Percentiles rank a stretch among this genome's conserved stretches.
Conservation (phyloP, 2,113 vertebrate species). For the Lophura nycthemera region DNA sequence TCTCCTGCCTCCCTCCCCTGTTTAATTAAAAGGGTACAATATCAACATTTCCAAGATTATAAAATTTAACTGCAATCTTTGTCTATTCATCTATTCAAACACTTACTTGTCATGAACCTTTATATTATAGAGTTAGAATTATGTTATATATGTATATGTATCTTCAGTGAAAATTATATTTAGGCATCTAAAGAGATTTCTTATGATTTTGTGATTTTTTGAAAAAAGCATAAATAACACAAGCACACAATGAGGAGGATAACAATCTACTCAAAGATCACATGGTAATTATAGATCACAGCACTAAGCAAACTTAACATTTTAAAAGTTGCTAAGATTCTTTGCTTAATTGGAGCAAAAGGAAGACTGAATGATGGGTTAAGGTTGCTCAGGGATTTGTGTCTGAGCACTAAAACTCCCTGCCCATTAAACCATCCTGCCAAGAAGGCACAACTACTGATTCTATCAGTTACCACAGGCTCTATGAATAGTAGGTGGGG, state of each 20-base stretch:
- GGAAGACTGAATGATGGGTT: background rate
- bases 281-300: background rate
- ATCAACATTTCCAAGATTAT: background rate
- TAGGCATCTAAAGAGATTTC: background rate
- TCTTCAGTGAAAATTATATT: background rate
- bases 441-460: background rate
- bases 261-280: background rate
- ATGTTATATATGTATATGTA: too few relatives aligned
- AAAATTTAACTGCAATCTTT: background rate
- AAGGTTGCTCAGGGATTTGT: background rate
- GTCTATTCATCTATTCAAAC: background rate
- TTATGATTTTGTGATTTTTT: background rate
- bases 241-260: background rate
- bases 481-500: background rate
- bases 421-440: background rate
- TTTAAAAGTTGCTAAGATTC: background rate
- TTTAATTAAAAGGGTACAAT: background rate
- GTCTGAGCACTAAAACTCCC: background rate
- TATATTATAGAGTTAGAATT: too few relatives aligned
- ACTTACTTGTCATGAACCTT: background rate
- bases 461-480: background rate
- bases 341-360: background rate
- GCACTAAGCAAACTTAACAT: background rate
- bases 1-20: accelerated
- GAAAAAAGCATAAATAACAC: background rate